Evolutionary conservation across 37 sponge, comb jelly and placozoan species (phyloP).

Genomic region (Dysidea cf. avara): DNA sequence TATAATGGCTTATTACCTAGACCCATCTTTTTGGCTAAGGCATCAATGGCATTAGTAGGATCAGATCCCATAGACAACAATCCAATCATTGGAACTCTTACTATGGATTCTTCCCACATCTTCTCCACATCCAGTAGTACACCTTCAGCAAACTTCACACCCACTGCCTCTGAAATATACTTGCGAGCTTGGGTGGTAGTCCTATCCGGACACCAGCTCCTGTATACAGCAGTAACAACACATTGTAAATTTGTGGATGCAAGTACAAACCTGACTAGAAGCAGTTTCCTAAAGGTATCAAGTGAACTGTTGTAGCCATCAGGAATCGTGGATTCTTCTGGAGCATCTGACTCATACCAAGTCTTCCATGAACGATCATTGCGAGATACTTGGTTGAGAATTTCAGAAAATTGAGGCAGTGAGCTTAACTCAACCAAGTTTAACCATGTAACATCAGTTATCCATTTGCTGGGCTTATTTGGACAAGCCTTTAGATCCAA

Average conservation of each 20-base stretch:
- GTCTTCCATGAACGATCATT: slow-evolving; percentile 96
- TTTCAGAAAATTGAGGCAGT: slow-evolving; percentile 92
- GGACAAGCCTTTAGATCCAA: slow-evolving; percentile 95
- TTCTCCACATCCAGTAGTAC: slow-evolving; percentile 94
- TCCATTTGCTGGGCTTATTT: slow-evolving; percentile 95
- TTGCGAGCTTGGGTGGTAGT: slow-evolving; percentile 89
- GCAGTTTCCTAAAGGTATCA: slow-evolving; percentile 93
- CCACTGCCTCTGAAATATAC: slow-evolving; percentile 94
- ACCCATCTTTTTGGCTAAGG: slow-evolving; percentile 89
- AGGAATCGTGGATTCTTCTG: slow-evolving; percentile 91
- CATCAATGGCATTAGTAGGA: slow-evolving; percentile 93
- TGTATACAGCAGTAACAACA: background rate
- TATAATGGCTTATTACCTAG: slow-evolving; percentile 22
- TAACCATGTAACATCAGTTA: slow-evolving; percentile 99
- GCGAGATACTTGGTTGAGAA: slow-evolving; percentile 78
- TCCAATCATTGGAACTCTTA: slow-evolving; percentile 89
- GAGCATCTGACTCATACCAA: slow-evolving; percentile 99
- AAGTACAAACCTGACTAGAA: slow-evolving; percentile 63
- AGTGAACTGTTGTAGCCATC: slow-evolving; percentile 92
- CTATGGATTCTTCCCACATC: slow-evolving; percentile 91
- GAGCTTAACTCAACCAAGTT: slow-evolving; percentile 96
- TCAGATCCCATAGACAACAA: slow-evolving; percentile 99
- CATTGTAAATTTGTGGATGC: background rate
- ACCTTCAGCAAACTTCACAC: slow-evolving; percentile 93
- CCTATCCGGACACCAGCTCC: slow-evolving; percentile 97